Base-by-base conservation (phyloP, 2,113 vertebrate species). In the Ochotona princeps region DNA sequence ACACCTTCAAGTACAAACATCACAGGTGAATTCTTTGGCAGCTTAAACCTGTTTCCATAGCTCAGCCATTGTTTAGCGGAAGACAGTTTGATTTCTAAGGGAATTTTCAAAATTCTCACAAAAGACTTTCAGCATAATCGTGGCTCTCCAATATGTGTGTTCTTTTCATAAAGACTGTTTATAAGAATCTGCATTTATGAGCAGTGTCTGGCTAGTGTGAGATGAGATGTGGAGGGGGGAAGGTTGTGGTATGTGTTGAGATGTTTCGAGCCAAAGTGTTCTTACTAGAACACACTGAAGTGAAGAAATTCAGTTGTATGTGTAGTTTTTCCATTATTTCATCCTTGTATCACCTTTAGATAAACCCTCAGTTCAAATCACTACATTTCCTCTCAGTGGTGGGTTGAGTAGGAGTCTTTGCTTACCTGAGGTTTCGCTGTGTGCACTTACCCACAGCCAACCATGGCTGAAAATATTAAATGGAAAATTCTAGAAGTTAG, bases 21-120 rank as follows among this genome's bases (percentile, higher is more conserved):
- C 82, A 66, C 76, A 95, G 72, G 94, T 94, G 91, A 94, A 78
- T 82, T 91, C 80, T 81, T 81, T 89, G 35, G 23, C 90, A 81
- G 57, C 76, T 72, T 78, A 51, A 66, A 18, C 49, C 63, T 82
- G 74, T 95, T 87, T 89, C 93, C 89, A 82, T 89, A 91, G 73
- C 84, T 85, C 69, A 73, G n/a, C 20, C 23, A 49, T 83, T 87
- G 73, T 94, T 92, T 89, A 25, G 93, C 66, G 38, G 38, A 87
- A 96, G 91, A 87, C 90, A 81, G 67, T 87, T 92, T 76, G 57
- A 87, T 72, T 88, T 92, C 32, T 10, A 87, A 89, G 80, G 15
- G 30, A 81, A 76, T 89, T 89, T 93, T 92, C 75, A 83, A 72
- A 90, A n/a, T 89, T 93, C 54, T 83, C 21, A 47, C 76, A 32